Base-by-base conservation (phyloP, 2,888 invertebrate genomes). In the Sicus ferrugineus region DNA sequence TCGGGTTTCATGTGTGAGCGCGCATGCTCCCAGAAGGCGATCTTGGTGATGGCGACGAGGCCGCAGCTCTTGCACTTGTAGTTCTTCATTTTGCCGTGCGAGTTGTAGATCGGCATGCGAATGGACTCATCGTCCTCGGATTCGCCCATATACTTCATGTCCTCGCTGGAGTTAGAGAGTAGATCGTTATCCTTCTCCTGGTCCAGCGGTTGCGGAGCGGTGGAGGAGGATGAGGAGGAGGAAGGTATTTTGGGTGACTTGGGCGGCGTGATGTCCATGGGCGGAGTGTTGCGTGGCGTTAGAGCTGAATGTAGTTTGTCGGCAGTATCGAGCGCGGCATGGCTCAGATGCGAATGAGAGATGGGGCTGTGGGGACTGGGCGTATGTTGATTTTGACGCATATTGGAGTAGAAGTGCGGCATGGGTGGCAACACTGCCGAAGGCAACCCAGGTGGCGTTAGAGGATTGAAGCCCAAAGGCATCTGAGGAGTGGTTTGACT, bases 21-120 rank as follows among this genome's bases (percentile, higher is more conserved):
- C 28, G 91, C 90, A 83, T 99, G 99, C 50, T 92, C 91, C 98
- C 98, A 99, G 81, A 94, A 97, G 68, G 94, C 95, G 21, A 93
- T 87, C 86, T 98, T 98, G 5, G 94, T 95, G 16, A 92, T 90
- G 0, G 95, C 92, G 1, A 93, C 89, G 77, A 92, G 93, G 66
- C 90, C 90, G 82, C 98, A 98, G 75, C 96, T 94, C 81, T 97
- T 97, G 87, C 98, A 98, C 80, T 93, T 92, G 85, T 94, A 93
- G 0, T 91, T 91, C 86, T 97, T 97, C 21, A 93, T 90, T 87
- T 94, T 95, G 19, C 93, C 93, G 76, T 94, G 85, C 2, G 85
- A 85, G 68, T 85, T 86, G 70, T 82, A 83, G 71, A 82, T 87
- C 65, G 88, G 89, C 75, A 87, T 86, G 5, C 88, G 88, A 11